These are phyloP conservation scores for Opisthograptis luteolata DNA, from an alignment of 2,888 invertebrate species.

Conservation along the genomic window DNA sequence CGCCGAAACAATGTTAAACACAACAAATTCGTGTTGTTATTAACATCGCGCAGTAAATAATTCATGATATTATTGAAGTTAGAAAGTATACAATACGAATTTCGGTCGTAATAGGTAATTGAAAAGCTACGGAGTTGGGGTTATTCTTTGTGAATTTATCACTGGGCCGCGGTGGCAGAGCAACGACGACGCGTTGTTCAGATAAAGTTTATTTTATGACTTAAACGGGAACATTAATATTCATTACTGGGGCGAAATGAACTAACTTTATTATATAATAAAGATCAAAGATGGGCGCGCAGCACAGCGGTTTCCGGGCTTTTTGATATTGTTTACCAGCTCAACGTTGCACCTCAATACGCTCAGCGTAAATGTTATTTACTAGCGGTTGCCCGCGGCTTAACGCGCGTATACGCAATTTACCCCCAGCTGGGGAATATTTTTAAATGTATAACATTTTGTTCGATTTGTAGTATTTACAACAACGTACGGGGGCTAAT, in stretches of 20 bases:
- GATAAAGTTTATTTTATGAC: conserved; percentile 83
- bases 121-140: conserved; percentile 74
- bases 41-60: conserved; percentile 62
- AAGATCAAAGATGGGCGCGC: conserved; percentile 67
- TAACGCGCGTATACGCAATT: too few relatives aligned
- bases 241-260: conserved; percentile 79
- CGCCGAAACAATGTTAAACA: conserved; percentile 49
- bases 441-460: too few relatives aligned
- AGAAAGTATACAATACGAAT: conserved; percentile 67
- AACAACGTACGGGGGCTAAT: too few relatives aligned
- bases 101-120: conserved; percentile 67
- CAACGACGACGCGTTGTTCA: conserved; percentile 70
- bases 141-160: conserved; percentile 78
- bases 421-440: too few relatives aligned
- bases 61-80: conserved; percentile 73
- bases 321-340: conserved; percentile 50
- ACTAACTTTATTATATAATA: conserved; percentile 81
- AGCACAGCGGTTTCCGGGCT: conserved; percentile 45
- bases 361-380: conserved; percentile 15
- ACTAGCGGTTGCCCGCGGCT: conserved; percentile 4
- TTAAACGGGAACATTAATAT: conserved; percentile 81
- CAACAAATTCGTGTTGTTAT: conserved; percentile 60
- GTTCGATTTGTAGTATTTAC: too few relatives aligned
- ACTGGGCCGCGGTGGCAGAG: conserved; percentile 62
- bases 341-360: conserved; percentile 24